A percentile compares a stretch with the other conserved stretches of the same genome.
Conservation (phyloP, 2,113 vertebrate species). For the Australoheros scitulus region DNA sequence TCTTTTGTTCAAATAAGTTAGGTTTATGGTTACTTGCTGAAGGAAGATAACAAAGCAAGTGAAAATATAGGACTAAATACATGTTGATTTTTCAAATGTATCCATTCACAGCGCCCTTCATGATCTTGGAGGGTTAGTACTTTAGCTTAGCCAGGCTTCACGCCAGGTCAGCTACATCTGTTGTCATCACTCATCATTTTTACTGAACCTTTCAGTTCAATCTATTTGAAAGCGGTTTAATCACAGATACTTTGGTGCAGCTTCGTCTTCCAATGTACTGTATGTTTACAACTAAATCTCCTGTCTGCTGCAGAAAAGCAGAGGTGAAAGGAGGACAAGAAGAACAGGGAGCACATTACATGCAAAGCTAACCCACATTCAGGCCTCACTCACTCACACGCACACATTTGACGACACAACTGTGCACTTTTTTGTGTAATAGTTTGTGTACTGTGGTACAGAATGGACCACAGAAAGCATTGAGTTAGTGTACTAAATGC, state of each 20-base stretch:
- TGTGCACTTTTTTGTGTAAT: not conserved
- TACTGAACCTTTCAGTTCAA: not conserved
- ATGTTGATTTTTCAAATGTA: not conserved
- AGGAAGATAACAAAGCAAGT: not conserved
- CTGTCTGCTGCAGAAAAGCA: not conserved
- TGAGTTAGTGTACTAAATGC: constrained; percentile 24
- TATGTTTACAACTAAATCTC: not conserved
- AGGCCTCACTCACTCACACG: not conserved
- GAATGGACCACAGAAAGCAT: not conserved
- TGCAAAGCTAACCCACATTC: constrained; percentile 11
- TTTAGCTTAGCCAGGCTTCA: not conserved
- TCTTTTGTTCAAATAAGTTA: not conserved
- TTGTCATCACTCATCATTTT: not conserved
- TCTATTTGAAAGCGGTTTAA: not conserved
- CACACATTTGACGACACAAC: not conserved
- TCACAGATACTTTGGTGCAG: not conserved
- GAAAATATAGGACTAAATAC: not conserved
- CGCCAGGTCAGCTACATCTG: not conserved
- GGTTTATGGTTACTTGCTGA: not conserved
- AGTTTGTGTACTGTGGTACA: not conserved
- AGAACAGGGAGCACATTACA: constrained; percentile 4
- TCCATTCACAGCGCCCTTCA: not conserved
- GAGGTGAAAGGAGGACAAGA: not conserved
- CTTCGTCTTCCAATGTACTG: constrained; percentile 2
- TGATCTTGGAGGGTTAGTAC: not conserved